Evolutionary conservation across 2,797 vertebrate genomes (phyloP).

Genomic region (Buphagus erythrorhynchus): DNA sequence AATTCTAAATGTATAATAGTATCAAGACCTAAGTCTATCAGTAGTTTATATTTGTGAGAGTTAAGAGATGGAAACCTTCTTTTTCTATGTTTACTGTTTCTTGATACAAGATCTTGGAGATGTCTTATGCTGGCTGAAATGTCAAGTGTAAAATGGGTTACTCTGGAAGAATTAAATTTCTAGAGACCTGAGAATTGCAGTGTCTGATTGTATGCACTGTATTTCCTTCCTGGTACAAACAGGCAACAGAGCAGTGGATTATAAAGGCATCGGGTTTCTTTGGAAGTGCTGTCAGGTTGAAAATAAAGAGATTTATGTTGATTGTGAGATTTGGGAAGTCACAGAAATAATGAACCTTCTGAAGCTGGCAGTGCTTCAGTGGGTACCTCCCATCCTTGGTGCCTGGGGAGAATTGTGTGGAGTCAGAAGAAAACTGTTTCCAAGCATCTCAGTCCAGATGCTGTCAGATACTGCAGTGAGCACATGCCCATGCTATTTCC

Average conservation of each 20-base stretch:
- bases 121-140: neutral
- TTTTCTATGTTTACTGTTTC: neutral
- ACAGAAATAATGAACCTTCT: neutral
- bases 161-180: neutral
- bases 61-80: neutral
- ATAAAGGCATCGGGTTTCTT: neutral
- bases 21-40: neutral
- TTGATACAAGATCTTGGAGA: neutral
- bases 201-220: too few species aligned
- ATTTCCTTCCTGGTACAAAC: neutral
- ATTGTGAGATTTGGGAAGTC: neutral
- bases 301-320: neutral
- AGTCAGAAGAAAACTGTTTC: neutral
- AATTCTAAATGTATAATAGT: neutral
- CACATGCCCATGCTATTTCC: neutral
- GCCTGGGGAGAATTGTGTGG: neutral
- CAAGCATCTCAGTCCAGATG: neutral
- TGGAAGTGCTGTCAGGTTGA: neutral
- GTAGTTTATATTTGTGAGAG: neutral
- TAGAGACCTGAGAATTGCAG: accelerated
- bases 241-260: neutral
- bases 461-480: neutral
- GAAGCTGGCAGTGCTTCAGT: neutral
- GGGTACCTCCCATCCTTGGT: neutral
- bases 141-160: neutral